phyloP scores from a whole-genome alignment of 2,888 invertebrate genomes.

The Chymomyza amoena region DNA sequence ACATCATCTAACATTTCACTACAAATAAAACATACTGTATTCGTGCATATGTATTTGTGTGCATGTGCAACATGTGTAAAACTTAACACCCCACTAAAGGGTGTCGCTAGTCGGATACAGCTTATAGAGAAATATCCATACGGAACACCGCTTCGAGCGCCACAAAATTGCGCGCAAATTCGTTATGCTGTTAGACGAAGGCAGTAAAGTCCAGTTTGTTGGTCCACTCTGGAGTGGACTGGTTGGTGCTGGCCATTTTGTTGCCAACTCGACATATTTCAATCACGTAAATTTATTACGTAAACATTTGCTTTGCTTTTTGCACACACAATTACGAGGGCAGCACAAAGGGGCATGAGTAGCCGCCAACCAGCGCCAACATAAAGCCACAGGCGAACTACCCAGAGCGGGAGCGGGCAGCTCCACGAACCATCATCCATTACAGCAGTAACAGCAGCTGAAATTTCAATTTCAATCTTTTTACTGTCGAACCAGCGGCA shows the following conservation, averaged over 20 bases:
- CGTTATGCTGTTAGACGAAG: constrained; percentile 49
- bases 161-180: constrained; percentile 46
- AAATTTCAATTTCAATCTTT: constrained; percentile 74
- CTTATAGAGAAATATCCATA: not conserved
- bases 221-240: constrained; percentile 13
- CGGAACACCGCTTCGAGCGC: constrained; percentile 14
- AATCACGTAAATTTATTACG: constrained; percentile 78
- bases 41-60: not conserved
- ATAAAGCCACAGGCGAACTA: not conserved
- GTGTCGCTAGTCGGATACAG: not conserved
- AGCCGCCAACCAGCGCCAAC: not conserved
- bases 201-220: constrained; percentile 9
- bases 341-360: not conserved
- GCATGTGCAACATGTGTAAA: constrained; percentile 61
- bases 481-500: constrained; percentile 7
- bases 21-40: constrained; percentile 59
- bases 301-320: constrained; percentile 76
- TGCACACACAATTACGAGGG: constrained; percentile 70
- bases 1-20: constrained; percentile 41
- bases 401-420: not conserved
- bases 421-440: not conserved
- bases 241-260: constrained; percentile 57
- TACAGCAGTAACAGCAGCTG: constrained; percentile 33
- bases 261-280: constrained; percentile 76
- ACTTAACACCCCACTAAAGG: constrained; percentile 55